These are phyloP conservation scores for Albula goreensis DNA, from an alignment of 2,113 vertebrate species.

Conservation along the genomic window DNA sequence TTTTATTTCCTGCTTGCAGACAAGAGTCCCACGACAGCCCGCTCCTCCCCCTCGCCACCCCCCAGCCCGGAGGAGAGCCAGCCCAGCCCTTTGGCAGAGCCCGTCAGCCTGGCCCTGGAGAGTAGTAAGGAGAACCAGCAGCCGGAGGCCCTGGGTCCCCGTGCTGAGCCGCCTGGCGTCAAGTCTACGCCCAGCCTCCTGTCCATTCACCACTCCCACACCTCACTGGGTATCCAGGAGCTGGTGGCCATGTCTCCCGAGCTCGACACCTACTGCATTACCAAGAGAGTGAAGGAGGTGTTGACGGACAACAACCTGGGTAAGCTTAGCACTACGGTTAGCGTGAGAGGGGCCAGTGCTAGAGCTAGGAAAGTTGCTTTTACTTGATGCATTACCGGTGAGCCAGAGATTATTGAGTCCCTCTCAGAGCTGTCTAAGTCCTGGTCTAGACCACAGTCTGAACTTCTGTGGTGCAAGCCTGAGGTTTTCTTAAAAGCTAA, in stretches of 20 bases:
- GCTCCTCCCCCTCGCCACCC: constrained; percentile 84
- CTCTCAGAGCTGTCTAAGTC: not conserved
- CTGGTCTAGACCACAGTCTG: not conserved
- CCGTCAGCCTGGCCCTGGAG: constrained; percentile 67
- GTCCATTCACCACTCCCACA: constrained; percentile 65
- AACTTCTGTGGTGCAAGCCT: not conserved
- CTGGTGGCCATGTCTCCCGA: constrained; percentile 94
- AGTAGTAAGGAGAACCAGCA: constrained; percentile 82
- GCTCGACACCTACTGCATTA: constrained; percentile 94
- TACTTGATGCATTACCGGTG: not conserved
- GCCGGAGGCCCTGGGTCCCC: constrained; percentile 62
- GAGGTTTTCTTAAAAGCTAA: not conserved
- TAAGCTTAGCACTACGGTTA: constrained; percentile 51
- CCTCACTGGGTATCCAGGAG: constrained; percentile 88
- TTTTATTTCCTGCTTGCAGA: constrained; percentile 41
- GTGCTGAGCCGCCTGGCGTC: constrained; percentile 51
- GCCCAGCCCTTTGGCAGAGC: constrained; percentile 69
- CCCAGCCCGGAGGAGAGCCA: constrained; percentile 66
- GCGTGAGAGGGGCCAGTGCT: not conserved
- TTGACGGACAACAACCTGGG: constrained; percentile 98
- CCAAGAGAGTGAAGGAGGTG: constrained; percentile 97
- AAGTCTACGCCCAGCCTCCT: constrained; percentile 67
- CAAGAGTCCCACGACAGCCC: constrained; percentile 78
- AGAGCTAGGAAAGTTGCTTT: not conserved
- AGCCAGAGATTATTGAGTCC: not conserved